Base-by-base conservation (phyloP, 2,797 vertebrate species). In the Etheostoma nigrum region DNA sequence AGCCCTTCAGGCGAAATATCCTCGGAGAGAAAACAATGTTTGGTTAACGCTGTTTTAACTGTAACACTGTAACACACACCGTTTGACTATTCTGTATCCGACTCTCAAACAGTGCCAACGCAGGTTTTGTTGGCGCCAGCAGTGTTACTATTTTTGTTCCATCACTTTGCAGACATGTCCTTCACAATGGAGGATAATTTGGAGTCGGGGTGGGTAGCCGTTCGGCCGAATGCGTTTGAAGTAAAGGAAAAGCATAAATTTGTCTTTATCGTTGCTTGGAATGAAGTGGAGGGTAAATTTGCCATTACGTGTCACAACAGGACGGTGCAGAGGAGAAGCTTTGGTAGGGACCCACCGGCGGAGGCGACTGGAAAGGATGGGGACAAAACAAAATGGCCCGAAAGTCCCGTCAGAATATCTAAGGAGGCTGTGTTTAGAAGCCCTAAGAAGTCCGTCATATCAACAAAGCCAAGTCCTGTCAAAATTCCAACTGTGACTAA, bases 151-250 rank as follows among this genome's bases (percentile, higher is more conserved):
- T 67, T 70, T 33, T 5, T 4, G 49, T 69, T 13, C 33, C 72
- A 75, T 76, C 78, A 76, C 72, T 84, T 77, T 57, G 62, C 83
- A 84, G 86, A 88, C 14, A 97, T 98, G 97, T 97, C 97, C 65
- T 96, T 96, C 89, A 94, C 96, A 3, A 95, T 98, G 94, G 98
- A 99, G 92, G 98, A 99, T 84, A 88, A 95, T 69, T 74, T 99
- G 76, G 98, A 99, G 94, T 96, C 95, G 64, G 98, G 97, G 47
- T 99, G 98, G 97, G 98, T 99, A 44, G 97, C 98, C 5, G 97
- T 99, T 16, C 94, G 97, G 77, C 97, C 97, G 1, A 96, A 98
- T 72, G 97, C 94, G 11, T 99, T 99, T 82, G 97, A 98, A 59
- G 97, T 98, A 78, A 97, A 96, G 71, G 96, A 98, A 72, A 96